phyloP scores from a whole-genome alignment of 2,797 vertebrate species.

The Chiloscyllium punctatum region DNA sequence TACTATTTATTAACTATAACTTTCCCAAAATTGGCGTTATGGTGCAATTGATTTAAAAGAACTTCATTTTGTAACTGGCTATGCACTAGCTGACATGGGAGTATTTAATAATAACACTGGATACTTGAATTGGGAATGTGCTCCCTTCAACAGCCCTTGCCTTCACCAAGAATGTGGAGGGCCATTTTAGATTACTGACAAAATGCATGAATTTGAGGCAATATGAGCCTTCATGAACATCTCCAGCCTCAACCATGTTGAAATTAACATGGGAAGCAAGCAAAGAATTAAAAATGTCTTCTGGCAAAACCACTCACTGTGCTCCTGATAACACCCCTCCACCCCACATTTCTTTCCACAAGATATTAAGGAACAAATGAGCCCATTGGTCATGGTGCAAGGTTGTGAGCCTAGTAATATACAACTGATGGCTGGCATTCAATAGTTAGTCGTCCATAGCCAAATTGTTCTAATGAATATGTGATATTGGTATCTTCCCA shows the following conservation, averaged over 20 bases:
- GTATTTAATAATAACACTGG: background rate
- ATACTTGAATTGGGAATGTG: background rate
- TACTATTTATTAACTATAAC: background rate
- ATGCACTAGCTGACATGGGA: background rate
- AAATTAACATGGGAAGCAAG: background rate
- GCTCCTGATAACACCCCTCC: background rate
- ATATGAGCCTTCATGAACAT: background rate
- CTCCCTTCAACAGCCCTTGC: background rate
- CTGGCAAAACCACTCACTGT: background rate
- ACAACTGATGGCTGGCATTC: background rate
- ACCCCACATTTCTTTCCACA: background rate
- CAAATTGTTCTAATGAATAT: background rate
- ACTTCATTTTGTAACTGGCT: background rate
- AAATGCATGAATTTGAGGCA: background rate
- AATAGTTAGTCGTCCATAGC: background rate
- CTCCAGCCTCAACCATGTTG: background rate
- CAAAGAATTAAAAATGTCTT: background rate
- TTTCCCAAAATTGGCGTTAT: background rate
- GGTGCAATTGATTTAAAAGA: background rate
- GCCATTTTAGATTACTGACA: background rate
- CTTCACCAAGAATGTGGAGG: background rate
- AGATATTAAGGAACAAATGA: background rate
- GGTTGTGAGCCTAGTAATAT: background rate
- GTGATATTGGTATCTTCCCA: background rate
- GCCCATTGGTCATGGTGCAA: background rate